Evolutionary conservation across 2,113 vertebrate genomes (phyloP), one percentile per base, ranked within the genome.

Genomic region (Globicephala melas): DNA sequence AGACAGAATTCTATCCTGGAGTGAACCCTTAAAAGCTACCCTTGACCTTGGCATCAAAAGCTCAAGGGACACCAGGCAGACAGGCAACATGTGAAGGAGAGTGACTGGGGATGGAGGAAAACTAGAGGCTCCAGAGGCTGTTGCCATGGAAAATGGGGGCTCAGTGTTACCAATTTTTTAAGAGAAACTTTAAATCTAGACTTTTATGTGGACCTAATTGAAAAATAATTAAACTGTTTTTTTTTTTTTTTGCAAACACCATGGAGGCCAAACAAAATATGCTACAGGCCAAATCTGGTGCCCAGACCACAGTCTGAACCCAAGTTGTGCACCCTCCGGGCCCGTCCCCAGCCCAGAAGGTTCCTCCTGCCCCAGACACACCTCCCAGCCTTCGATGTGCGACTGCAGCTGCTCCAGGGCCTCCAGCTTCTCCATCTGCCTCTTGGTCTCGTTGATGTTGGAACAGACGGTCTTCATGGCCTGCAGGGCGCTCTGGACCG

Each of bases 341-440:
- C 12, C 79, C 14, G 1, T 6, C 12, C 6, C 55, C 5, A 14
- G 65, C 18, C 67, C 82, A 31, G 71, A 53, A 44, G 63, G 62
- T 55, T 38, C 50, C 28, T 3, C 31, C 68, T 2, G 8, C 14
- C 28, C 77, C 15, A 1, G 23, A 68, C 99, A 82, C 98, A 99
- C 99, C 99, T 99, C 99, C 99, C 99, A 99, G 98, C 99, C 99
- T 98, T 99, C 99, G 4, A 99, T 99, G 98, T 99, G 99, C 1
- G 99, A 99, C 99, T 99, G 99, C 92, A 99, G 98, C 98, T 99
- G 99, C 95, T 99, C 99, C 73, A 99, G 98, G 20, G 99, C 99
- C 97, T 99, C 99, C 97, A 99, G 98, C 97, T 99, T 99, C 98
- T 99, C 99, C 99, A 99, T 99, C 98, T 99, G 99, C 96, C 99